Evolutionary conservation across 53 echinoderm and acorn worm species (phyloP).

Genomic region (Apostichopus leukothele): DNA sequence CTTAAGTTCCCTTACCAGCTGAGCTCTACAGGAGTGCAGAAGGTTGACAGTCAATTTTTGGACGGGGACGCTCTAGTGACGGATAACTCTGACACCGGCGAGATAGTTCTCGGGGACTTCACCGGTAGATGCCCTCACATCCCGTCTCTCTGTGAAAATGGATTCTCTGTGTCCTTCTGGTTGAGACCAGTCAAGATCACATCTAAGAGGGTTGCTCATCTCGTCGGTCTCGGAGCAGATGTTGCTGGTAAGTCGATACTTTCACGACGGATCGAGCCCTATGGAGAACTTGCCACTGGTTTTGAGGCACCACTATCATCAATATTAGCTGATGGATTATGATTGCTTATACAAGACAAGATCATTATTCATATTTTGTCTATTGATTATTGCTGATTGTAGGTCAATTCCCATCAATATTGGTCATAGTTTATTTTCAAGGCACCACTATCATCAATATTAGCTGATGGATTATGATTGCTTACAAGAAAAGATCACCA

Average conservation of each 20-base stretch:
- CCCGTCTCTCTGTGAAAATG: conserved; percentile 67
- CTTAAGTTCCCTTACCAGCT: conserved; percentile 49
- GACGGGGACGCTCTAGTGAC: conserved; percentile 60
- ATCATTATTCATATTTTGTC: neutral
- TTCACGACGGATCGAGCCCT: too few relatives aligned
- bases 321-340: neutral
- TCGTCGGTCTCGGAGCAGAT: conserved; percentile 71
- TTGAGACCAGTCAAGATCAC: conserved; percentile 48
- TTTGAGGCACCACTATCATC: too few relatives aligned
- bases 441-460: too few relatives aligned
- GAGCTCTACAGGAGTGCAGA: conserved; percentile 46
- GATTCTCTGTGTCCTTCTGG: conserved; percentile 80
- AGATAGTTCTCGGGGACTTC: conserved; percentile 65
- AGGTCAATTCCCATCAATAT: too few relatives aligned
- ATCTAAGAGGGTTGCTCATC: neutral
- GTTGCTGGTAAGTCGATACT: conserved; percentile 56
- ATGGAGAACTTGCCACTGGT: too few relatives aligned
- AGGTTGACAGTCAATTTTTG: conserved; percentile 49
- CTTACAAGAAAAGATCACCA: neutral
- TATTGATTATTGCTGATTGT: too few relatives aligned
- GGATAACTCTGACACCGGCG: conserved; percentile 53
- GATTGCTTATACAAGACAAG: neutral
- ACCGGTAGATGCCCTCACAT: conserved; percentile 62
- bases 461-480: neutral
- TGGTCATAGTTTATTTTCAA: too few relatives aligned